These are phyloP conservation scores for Sphaerophoria taeniata DNA, from an alignment of 2,888 invertebrate species.

Conservation along the genomic window DNA sequence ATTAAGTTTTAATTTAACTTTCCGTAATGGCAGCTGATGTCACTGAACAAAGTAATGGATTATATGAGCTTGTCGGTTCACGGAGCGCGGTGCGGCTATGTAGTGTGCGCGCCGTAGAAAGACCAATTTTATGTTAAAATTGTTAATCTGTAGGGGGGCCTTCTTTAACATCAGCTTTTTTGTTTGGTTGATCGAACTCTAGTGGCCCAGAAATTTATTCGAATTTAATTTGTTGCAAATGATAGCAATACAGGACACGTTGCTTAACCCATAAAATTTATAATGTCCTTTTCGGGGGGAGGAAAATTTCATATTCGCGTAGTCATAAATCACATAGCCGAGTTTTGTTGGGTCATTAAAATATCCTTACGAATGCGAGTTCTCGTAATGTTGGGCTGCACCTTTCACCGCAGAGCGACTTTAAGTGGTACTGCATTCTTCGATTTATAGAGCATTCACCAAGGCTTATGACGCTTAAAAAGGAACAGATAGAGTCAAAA, in stretches of 20 bases:
- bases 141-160: constrained; percentile 15
- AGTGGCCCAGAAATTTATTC: constrained; percentile 59
- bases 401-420: constrained; percentile 53
- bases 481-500: background rate
- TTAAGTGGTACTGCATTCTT: constrained; percentile 43
- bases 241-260: constrained; percentile 42
- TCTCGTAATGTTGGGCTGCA: constrained; percentile 10
- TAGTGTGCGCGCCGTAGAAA: background rate
- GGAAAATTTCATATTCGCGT: constrained; percentile 34
- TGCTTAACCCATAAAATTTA: constrained; percentile 45
- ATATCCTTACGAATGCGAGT: constrained; percentile 11
- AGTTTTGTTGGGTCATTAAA: constrained; percentile 64
- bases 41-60: constrained; percentile 64
- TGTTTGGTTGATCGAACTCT: constrained; percentile 34
- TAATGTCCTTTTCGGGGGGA: constrained; percentile 24
- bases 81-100: background rate
- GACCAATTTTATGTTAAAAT: constrained; percentile 46
- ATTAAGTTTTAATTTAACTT: constrained; percentile 73
- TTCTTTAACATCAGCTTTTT: background rate
- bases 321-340: constrained; percentile 65
- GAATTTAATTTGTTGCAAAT: constrained; percentile 72
- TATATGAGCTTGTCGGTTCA: background rate
- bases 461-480: background rate
- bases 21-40: constrained; percentile 71
- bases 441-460: background rate